Evolutionary conservation across 2,797 vertebrate genomes (phyloP), one percentile per base, ranked within the genome.

Genomic region (Phrynocephalus vlangalii): DNA sequence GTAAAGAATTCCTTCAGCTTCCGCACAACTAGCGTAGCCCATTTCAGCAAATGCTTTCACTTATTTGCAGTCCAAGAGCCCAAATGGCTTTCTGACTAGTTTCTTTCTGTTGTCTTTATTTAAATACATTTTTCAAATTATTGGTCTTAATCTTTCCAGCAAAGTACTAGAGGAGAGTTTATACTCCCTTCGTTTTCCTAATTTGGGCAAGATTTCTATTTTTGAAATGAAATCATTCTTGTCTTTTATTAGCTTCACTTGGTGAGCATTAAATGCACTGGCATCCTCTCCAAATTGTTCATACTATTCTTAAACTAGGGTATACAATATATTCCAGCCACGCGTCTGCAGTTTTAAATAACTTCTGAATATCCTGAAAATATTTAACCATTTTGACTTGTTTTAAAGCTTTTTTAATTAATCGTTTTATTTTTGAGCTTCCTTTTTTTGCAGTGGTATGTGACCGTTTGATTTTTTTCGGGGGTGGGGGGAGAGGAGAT

Each of bases 341-440:
- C 73, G 20, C 1, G 52, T 84, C 70, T 75, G 50, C 3, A n/a
- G 52, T 60, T 84, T 83, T 73, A 73, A 84, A 84, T 84, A 60
- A 84, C 56, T 56, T 63, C 11, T 22, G 9, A 75, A n/a, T 38
- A 52, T 26, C 30, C 52, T 84, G 71, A 83, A 6, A 16, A n/a
- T 24, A 75, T 84, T 63, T 75, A 26, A 75, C 33, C 30, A 22
- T 30, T 33, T 63, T 60, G 33, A 72, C 8, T 24, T 9, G 60
- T 68, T 24, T 22, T 85, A 24, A 60, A 85, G 44, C 50, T 71
- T 86, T 60, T 44, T 44, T 44, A 44, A 44, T 44, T 44, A 44
- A 44, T 44, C 9, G 16, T 79, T 48, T 79, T 79, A 30, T 20
- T 86, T 78, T 86, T 71, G 18, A 86, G 16, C 8, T 70, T 60